Base-by-base conservation (phyloP, 2,797 vertebrate genomes). In the Pachyuromys duprasi region DNA sequence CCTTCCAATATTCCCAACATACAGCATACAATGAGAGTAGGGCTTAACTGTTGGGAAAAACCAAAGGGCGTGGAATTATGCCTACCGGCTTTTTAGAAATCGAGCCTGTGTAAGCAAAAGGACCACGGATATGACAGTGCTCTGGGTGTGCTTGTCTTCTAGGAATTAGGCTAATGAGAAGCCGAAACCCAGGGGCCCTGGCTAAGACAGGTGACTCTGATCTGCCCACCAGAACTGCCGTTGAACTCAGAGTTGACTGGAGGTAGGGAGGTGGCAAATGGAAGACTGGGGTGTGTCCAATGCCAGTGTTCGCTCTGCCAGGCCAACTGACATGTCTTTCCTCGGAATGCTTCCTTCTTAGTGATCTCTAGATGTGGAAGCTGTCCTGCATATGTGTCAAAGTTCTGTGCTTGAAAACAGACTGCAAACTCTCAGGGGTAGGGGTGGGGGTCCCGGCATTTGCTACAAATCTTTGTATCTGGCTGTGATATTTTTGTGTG, bases 391-490 rank as follows among this genome's bases (percentile, higher is more conserved):
- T 24, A 5, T 55, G 17, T 3, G 2, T n/a, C 14, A 63, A 79
- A 89, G 26, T 6, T 79, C 36, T 74, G 36, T n/a, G 33, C 36
- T 67, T 83, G 3, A 86, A 82, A 91, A 39, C 14, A 67, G 53
- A 79, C 53, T 42, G 5, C 36, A 89, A 24, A 67, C 12, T 84
- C 62, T 49, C 14, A 2, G 33, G 17, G 24, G 36, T 79, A 74
- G 69, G 53, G 20, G 24, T 15, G 13, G 14, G 26, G 26, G 13
- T 45, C 86, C 94, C n/a, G 82, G 7, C 74, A 75, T 33, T 94
- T 90, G 80, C 14, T 49, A 84, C 28, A 83, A 81, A 81, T 11
- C 18, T 79, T 76, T 49, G 4, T 75, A 82, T 17, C 57, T 94
- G 72, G 72, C 18, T 87, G 36, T 31, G 12, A 53, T 31, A 18